phyloP scores from a whole-genome alignment of 1,140 invertebrate species.

The Drosophila paulistorum region DNA sequence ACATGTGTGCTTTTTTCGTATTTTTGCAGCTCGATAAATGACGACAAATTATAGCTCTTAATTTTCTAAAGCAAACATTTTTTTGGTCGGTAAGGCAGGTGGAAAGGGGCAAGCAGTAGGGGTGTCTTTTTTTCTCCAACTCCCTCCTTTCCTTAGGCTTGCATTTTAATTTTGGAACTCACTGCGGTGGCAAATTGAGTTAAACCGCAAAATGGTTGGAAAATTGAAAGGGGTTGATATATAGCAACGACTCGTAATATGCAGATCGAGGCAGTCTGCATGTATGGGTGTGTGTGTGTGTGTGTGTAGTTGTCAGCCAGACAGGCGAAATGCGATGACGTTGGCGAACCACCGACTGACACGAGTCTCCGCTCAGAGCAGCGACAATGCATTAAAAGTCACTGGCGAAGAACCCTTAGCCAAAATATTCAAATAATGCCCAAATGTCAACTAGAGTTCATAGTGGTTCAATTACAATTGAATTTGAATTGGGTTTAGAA shows the following conservation, averaged over 20 bases:
- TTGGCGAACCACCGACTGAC: constrained; percentile 1
- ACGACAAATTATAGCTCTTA: constrained; percentile 67
- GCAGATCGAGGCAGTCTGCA: constrained; percentile 13
- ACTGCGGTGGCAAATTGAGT: constrained; percentile 57
- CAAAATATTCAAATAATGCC: constrained; percentile 60
- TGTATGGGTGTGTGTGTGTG: constrained; percentile 20
- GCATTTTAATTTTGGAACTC: constrained; percentile 53
- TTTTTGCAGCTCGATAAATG: constrained; percentile 45
- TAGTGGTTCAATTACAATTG: background rate
- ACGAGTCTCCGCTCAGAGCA: constrained; percentile 6
- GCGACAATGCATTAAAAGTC: constrained; percentile 49
- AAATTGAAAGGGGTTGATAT: constrained; percentile 22
- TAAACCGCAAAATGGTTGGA: constrained; percentile 46
- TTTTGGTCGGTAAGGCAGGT: background rate
- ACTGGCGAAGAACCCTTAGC: constrained; percentile 14
- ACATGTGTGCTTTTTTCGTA: constrained; percentile 14
- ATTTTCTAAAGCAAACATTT: constrained; percentile 45
- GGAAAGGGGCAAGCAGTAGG: background rate
- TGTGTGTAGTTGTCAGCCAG: constrained; percentile 37
- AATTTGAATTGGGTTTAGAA: too few relatives aligned
- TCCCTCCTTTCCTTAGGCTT: constrained; percentile 10
- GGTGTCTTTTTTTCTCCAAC: background rate
- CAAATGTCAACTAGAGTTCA: constrained; percentile 41
- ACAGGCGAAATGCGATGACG: constrained; percentile 31
- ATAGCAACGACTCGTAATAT: constrained; percentile 1